phyloP scores from a whole-genome alignment of 2,797 vertebrate genomes.

The Sebastolobus alascanus region DNA sequence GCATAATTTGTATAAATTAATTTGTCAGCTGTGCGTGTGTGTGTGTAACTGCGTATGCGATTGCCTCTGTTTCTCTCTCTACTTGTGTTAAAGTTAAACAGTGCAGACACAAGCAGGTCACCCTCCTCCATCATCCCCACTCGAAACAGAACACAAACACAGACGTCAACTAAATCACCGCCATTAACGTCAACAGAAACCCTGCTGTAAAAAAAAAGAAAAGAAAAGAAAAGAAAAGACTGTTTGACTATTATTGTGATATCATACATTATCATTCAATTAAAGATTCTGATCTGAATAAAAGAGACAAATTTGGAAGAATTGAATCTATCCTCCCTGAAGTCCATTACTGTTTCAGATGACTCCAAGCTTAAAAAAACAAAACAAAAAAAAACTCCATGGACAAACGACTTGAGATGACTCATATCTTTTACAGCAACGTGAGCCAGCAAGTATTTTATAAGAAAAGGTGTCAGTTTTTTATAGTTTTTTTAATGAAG shows the following conservation, averaged over 20 bases:
- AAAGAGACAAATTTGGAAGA: slow-evolving; percentile 9
- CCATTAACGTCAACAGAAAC: slow-evolving; percentile 51
- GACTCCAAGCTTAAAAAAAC: background rate
- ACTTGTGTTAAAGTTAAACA: slow-evolving; percentile 74
- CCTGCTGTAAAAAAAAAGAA: slow-evolving; percentile 11
- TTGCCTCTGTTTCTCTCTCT: slow-evolving; percentile 42
- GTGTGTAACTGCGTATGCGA: background rate
- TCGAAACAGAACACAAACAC: slow-evolving; percentile 50
- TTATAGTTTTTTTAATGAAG: background rate
- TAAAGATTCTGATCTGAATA: background rate
- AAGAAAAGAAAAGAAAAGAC: slow-evolving; percentile 9
- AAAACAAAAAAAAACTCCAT: too few species aligned
- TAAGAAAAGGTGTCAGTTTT: background rate
- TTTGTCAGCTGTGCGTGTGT: slow-evolving; percentile 25
- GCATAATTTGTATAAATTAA: background rate
- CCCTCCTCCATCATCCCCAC: slow-evolving; percentile 64
- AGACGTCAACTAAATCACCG: slow-evolving; percentile 56
- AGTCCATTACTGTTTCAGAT: background rate
- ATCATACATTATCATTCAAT: slow-evolving; percentile 18
- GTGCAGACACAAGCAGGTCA: slow-evolving; percentile 56
- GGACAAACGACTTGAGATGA: background rate
- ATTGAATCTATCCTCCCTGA: background rate
- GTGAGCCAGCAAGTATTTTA: background rate
- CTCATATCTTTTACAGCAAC: slow-evolving; percentile 13
- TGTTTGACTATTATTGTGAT: background rate